These are phyloP conservation scores for Tachina lurida DNA, from an alignment of 2,888 invertebrate species.

Conservation along the genomic window DNA sequence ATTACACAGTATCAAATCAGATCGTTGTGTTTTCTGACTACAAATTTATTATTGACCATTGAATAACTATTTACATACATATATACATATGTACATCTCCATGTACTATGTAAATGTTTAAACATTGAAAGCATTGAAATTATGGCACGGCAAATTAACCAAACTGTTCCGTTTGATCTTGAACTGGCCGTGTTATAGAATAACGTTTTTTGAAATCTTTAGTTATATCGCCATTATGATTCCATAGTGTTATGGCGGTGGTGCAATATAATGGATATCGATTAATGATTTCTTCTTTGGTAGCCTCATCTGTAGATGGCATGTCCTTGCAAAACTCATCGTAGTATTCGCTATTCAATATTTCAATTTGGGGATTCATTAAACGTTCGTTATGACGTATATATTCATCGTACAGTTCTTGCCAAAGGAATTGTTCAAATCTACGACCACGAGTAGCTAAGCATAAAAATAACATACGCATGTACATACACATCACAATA, in stretches of 20 bases:
- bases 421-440: constrained; percentile 80
- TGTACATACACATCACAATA: not conserved
- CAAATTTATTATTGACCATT: no score
- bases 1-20: no score
- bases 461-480: not conserved
- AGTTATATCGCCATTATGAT: constrained; percentile 78
- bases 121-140: no score
- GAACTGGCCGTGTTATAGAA: constrained; percentile 76
- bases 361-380: constrained; percentile 46
- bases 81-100: not conserved
- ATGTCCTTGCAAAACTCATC: constrained; percentile 78
- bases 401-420: constrained; percentile 80
- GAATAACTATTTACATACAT: not conserved
- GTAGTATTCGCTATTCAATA: constrained; percentile 77
- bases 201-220: constrained; percentile 77
- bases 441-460: constrained; percentile 78
- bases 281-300: constrained; percentile 75
- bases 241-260: constrained; percentile 79
- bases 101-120: no score
- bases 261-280: constrained; percentile 80
- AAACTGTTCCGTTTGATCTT: constrained; percentile 79
- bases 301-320: constrained; percentile 74
- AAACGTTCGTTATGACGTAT: constrained; percentile 75
- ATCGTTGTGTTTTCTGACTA: no score
- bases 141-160: constrained; percentile 68